Evolutionary conservation across 2,797 vertebrate genomes (phyloP), one percentile per base, ranked within the genome.

Genomic region (Pseudochirops cupreus): DNA sequence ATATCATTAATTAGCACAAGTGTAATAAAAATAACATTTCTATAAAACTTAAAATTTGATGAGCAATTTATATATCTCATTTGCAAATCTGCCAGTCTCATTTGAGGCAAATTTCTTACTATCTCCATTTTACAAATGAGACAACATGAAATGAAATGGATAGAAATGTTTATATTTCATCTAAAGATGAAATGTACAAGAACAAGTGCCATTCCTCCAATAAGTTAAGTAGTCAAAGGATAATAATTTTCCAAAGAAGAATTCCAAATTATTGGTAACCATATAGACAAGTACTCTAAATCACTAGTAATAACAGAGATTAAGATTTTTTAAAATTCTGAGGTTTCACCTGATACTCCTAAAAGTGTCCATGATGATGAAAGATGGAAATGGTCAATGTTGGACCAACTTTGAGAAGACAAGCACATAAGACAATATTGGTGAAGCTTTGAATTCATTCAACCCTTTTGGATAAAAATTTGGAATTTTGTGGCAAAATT

Each of bases 391-490:
- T 46, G n/a, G 67, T 46, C 39, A 13, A n/a, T 67, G 59, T n/a
- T 67, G 3, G 31, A n/a, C 13, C 59, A 5, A 74, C 53, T 91
- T n/a, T 46, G 16, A 50, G 56, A 96, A 95, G 3, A 56, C 39
- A 94, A 55, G 91, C 92, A 46, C 57, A 92, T 91, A 87, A 56
- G 89, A 26, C 5, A 31, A 91, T 53, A 91, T 91, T 52, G 82
- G 53, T 74, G 0, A 6, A 94, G 93, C 33, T 21, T 90, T 95
- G 92, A 92, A 87, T 91, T 57, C 26, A 57, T 91, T 56, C 67
- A n/a, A 46, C 16, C 39, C 18, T 82, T 39, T 82, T 82, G 2
- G 39, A 46, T 46, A 82, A 82, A 82, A 82, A 46, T 24, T 46
- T 82, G 67, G n/a, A 33, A 67, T 67, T 67, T 33, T 4, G 3